These are phyloP conservation scores for Anthopleura xanthogrammica DNA, from an alignment of 92 coral and sea anemone species.

Conservation along the genomic window DNA sequence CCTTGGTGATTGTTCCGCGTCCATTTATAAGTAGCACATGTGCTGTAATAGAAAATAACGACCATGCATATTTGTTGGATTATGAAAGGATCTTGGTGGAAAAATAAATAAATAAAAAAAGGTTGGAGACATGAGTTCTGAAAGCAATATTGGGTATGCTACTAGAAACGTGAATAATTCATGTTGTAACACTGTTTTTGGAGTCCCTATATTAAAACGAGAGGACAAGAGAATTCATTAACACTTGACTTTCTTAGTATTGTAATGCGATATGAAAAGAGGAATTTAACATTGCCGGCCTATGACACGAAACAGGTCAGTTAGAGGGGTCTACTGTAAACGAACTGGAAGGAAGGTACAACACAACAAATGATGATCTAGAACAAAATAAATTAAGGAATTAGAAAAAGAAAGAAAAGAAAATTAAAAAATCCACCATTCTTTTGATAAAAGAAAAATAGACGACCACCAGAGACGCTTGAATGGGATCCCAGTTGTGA, in stretches of 20 bases:
- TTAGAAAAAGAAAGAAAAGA: not conserved
- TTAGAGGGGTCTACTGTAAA: not conserved
- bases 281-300: not conserved
- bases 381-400: not conserved
- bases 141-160: not conserved
- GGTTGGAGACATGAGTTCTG: not conserved
- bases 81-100: not conserved
- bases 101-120: not conserved
- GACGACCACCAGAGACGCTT: no score
- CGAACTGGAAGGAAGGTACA: not conserved
- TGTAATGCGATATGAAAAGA: conserved; percentile 14
- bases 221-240: conserved; percentile 21
- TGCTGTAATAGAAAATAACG: conserved; percentile 2
- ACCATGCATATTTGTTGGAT: not conserved
- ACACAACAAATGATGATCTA: not conserved
- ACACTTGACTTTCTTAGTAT: conserved; percentile 22
- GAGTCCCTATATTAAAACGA: not conserved
- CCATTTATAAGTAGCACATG: not conserved
- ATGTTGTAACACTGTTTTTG: not conserved
- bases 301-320: not conserved
- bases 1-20: not conserved
- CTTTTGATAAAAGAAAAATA: no score
- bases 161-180: conserved; percentile 2
- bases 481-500: no score
- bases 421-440: not conserved